Base-by-base conservation (phyloP, 2,797 vertebrate genomes). In the Cryptoblepharus egeriae region DNA sequence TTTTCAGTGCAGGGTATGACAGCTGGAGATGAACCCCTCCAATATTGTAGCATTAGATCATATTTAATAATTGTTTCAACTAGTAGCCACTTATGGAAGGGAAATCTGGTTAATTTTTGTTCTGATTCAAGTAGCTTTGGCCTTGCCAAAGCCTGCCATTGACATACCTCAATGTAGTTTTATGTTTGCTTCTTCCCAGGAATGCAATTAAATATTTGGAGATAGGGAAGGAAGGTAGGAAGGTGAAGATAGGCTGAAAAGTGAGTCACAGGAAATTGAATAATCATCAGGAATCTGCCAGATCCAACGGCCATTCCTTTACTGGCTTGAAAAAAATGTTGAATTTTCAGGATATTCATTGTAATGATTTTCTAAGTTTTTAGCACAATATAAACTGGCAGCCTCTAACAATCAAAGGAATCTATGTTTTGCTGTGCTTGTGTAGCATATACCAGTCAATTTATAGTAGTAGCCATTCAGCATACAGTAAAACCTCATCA, bases 1-100 rank as follows among this genome's bases (percentile, higher is more conserved):
- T 83, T 72, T 78, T 64, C 68, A 57, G 26, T 20, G 28, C 8
- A 72, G 9, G 35, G 45, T 28, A 57, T 22, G 49, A 83, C 69
- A 78, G 49, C 58, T 78, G 75, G 35, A 65, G 45, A 65, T 16
- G 8, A 72, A 28, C 49, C 75, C 60, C 35, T 65, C 49, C 68
- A 78, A 83, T 5, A 57, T 5, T 57, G 49, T 30, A 65, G 24
- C 37, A 71, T 61, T 55, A 74, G 70, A 70, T 74, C 60, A 73
- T 39, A 73, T 80, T 72, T 80, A 30, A 64, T 72, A 32, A 63
- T 80, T 72, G 58, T 64, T 73, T 63, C 26, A 64, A 63, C 57
- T 52, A 71, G 79, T 72, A 72, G 69, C 58, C 58, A 63, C 30
- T 63, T 35, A 61, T 4, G 30, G 22, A 72, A 24, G 8, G 22